Conservation (phyloP, 2,113 vertebrate species). For the Dicerorhinus sumatrensis region DNA sequence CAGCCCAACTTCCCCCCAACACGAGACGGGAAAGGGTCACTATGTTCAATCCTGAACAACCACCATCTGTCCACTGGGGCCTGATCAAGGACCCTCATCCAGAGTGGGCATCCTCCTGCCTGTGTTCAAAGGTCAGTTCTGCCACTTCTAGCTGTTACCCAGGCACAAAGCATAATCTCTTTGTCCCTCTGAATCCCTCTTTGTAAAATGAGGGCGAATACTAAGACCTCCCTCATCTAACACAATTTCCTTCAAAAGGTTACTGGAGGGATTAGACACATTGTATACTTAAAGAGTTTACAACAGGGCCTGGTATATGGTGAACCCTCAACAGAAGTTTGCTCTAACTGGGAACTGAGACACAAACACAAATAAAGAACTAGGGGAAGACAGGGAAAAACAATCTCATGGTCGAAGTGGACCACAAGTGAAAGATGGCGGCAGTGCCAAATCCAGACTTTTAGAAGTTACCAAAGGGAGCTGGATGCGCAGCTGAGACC, state of each 20-base stretch:
- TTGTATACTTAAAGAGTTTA: too few species aligned
- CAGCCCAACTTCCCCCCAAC: neutral
- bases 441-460: neutral
- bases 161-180: neutral
- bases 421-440: neutral
- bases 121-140: neutral
- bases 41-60: neutral
- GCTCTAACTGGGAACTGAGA: neutral
- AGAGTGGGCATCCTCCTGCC: neutral
- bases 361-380: too few species aligned
- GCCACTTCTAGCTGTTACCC: neutral
- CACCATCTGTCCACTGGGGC: neutral
- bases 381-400: neutral
- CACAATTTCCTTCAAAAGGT: accelerated
- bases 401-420: neutral
- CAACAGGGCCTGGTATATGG: neutral
- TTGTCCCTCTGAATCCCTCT: neutral
- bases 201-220: neutral
- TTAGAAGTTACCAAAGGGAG: neutral
- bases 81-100: accelerated
- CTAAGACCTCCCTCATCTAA: neutral
- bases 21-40: neutral
- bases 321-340: too few species aligned
- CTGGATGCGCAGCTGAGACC: neutral
- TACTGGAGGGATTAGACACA: accelerated